Evolutionary conservation across 2,797 vertebrate species (phyloP).

Genomic region (Tiaroga cobitis): DNA sequence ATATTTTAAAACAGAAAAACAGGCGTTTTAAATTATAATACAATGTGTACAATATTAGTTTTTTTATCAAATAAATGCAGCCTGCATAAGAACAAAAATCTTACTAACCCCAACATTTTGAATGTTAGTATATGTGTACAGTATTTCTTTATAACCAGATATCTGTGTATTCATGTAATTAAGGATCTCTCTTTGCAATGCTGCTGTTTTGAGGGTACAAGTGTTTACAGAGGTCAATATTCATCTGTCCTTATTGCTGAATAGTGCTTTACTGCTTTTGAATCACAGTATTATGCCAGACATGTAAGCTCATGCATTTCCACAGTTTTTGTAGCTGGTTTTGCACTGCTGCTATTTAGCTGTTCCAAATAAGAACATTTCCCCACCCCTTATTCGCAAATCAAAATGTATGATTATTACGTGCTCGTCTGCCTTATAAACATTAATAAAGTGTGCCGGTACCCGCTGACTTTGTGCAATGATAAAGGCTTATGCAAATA

Average conservation of each 20-base stretch:
- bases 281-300: constrained; percentile 25
- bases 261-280: constrained; percentile 25
- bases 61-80: not conserved
- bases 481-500: constrained; percentile 42
- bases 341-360: constrained; percentile 55
- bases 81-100: not conserved
- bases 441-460: constrained; percentile 23
- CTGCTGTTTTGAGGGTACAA: constrained; percentile 25
- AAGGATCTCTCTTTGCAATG: constrained; percentile 29
- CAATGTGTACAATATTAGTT: too few relatives aligned
- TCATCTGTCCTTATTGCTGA: constrained; percentile 38
- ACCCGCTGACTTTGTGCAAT: constrained; percentile 23
- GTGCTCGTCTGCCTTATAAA: constrained; percentile 34
- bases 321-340: constrained; percentile 23
- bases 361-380: constrained; percentile 22
- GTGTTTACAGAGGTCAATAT: constrained; percentile 5
- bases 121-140: not conserved
- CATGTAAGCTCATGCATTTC: constrained; percentile 33
- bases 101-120: not conserved
- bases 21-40: not conserved
- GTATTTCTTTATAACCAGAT: constrained; percentile 18
- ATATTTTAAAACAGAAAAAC: too few relatives aligned
- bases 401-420: not conserved
- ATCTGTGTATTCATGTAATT: not conserved
- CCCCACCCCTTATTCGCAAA: not conserved